Evolutionary conservation across 2,888 invertebrate genomes (phyloP).

Genomic region (Nephrotoma guestfalica): DNA sequence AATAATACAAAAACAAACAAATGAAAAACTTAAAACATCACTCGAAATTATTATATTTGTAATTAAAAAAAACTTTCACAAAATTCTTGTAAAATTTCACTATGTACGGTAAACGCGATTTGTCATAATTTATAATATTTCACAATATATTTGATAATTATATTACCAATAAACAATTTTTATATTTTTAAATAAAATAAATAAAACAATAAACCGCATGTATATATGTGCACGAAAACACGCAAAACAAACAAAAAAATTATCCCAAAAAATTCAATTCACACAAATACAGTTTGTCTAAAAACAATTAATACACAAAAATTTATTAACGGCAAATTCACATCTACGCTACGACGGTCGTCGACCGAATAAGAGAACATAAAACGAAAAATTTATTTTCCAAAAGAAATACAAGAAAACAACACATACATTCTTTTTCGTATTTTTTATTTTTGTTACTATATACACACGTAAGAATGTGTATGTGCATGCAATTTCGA

Average conservation of each 20-base stretch:
- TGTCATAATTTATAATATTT: neutral
- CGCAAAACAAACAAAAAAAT: neutral
- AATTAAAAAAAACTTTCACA: neutral
- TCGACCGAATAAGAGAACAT: slow-evolving; percentile 5
- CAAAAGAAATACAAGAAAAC: neutral
- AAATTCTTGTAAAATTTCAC: neutral
- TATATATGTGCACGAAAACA: neutral
- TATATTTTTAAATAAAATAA: neutral
- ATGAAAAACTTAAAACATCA: neutral
- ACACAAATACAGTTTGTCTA: neutral
- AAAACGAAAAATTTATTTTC: neutral
- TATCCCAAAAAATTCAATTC: neutral
- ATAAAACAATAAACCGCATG: neutral
- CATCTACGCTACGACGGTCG: slow-evolving; percentile 3
- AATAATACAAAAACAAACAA: neutral
- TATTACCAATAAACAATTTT: neutral
- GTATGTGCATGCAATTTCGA: neutral
- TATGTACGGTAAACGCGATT: neutral
- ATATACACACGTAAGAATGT: neutral
- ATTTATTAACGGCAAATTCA: neutral
- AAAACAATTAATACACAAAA: neutral
- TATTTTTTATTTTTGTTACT: slow-evolving; percentile 34
- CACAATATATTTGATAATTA: neutral
- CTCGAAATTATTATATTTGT: neutral
- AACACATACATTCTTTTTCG: slow-evolving; percentile 33